Evolutionary conservation across 1,140 invertebrate species (phyloP).

Genomic region (Nomia melanderi): DNA sequence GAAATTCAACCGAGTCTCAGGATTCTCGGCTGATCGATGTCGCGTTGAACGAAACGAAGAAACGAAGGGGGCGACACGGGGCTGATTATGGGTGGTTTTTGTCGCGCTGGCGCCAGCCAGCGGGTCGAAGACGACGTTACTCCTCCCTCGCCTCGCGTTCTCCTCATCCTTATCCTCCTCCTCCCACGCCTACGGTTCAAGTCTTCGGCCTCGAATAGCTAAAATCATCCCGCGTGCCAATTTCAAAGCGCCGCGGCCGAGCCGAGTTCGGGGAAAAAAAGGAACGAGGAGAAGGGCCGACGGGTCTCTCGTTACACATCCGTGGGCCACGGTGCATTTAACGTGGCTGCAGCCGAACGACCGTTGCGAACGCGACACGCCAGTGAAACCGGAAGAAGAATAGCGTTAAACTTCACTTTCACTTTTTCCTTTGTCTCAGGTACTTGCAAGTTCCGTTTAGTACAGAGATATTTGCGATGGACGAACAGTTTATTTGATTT

Average conservation of each 20-base stretch:
- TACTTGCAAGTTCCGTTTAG: too few species aligned
- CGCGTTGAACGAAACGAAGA: not conserved
- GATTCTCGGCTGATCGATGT: not conserved
- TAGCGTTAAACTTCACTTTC: not conserved
- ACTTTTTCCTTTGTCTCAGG: too few species aligned
- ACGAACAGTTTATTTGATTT: too few species aligned
- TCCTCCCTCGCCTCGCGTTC: constrained; percentile 18
- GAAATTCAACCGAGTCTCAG: too few species aligned
- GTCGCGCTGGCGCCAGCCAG: constrained; percentile 65
- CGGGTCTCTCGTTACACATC: constrained; percentile 52
- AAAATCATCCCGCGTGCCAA: constrained; percentile 63
- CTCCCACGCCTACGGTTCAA: not conserved
- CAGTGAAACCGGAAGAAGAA: not conserved
- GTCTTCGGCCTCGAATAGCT: constrained; percentile 44
- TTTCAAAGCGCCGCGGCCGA: constrained; percentile 52
- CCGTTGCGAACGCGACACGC: not conserved
- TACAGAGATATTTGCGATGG: too few species aligned
- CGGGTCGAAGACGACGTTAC: constrained; percentile 25
- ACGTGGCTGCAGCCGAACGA: constrained; percentile 6
- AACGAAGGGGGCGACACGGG: constrained; percentile 59
- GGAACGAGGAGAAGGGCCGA: not conserved
- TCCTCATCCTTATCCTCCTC: too few species aligned
- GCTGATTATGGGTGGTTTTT: constrained; percentile 64
- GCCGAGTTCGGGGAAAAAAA: constrained; percentile 23
- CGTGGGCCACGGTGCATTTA: constrained; percentile 50